Evolutionary conservation across 2,113 vertebrate species (phyloP).

Genomic region (Protobothrops flavoviridis): DNA sequence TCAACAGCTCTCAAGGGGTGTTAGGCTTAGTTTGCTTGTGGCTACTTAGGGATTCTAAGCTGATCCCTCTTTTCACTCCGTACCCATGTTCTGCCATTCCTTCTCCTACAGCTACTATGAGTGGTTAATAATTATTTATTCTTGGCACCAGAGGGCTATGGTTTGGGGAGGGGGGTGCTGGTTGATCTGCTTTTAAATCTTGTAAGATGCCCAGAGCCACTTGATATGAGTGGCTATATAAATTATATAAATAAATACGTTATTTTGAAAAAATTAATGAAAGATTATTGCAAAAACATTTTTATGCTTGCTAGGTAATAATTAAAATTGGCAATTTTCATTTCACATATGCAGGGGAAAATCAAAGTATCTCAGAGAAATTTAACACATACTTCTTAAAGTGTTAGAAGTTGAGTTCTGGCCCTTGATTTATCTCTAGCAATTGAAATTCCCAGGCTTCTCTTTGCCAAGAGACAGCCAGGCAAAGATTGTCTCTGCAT

Average conservation of each 20-base stretch:
- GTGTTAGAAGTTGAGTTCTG: not conserved
- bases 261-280: conserved; percentile 20
- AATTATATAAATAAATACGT: not conserved
- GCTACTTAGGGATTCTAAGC: not conserved
- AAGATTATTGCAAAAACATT: not conserved
- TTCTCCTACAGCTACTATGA: not conserved
- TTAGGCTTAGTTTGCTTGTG: not conserved
- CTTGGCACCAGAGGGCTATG: not conserved
- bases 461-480: conserved; percentile 59
- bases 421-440: conserved; percentile 53
- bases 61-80: not conserved
- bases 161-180: not conserved
- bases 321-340: not conserved
- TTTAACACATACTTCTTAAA: conserved; percentile 53
- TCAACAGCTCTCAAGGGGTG: not conserved
- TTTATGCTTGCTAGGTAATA: not conserved
- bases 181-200: not conserved
- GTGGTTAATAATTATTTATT: not conserved
- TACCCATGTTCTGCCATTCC: not conserved
- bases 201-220: not conserved
- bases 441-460: conserved; percentile 60
- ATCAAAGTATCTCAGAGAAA: conserved; percentile 53
- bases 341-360: conserved; percentile 40
- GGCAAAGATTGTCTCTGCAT: conserved; percentile 42
- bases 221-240: not conserved